phyloP scores from a whole-genome alignment of 92 coral and sea anemone genomes.

The Actinernus sp. region DNA sequence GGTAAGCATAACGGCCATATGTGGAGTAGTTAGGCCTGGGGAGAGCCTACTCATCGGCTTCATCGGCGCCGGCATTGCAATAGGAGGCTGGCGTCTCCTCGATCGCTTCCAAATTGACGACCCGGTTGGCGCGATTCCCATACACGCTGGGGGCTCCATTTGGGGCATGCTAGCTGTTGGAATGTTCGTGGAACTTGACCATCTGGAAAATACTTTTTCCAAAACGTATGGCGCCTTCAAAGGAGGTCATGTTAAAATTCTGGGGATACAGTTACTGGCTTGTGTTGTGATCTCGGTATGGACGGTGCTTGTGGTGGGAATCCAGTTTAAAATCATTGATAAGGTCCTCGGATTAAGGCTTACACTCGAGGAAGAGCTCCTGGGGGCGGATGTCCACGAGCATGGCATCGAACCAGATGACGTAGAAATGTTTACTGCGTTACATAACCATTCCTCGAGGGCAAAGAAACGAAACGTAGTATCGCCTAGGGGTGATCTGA shows the following conservation, averaged over 20 bases:
- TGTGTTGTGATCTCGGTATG: slow-evolving; percentile 66
- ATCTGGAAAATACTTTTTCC: slow-evolving; percentile 73
- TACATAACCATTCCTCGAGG: not conserved
- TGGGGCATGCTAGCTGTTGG: slow-evolving; percentile 95
- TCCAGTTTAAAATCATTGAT: slow-evolving; percentile 62
- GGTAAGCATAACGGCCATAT: slow-evolving; percentile 96
- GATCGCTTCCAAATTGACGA: slow-evolving; percentile 77
- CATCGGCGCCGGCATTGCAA: slow-evolving; percentile 79
- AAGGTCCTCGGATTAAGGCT: slow-evolving; percentile 57
- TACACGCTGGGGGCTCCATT: slow-evolving; percentile 87
- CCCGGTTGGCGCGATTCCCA: slow-evolving; percentile 87
- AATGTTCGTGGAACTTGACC: slow-evolving; percentile 83
- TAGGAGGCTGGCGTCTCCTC: slow-evolving; percentile 78
- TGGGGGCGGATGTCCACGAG: slow-evolving; percentile 70
- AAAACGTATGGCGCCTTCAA: slow-evolving; percentile 79
- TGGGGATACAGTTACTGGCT: slow-evolving; percentile 64
- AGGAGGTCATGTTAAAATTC: slow-evolving; percentile 77
- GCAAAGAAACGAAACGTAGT: not conserved
- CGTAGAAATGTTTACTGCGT: not conserved
- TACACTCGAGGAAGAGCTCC: slow-evolving; percentile 56
- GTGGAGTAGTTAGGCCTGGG: slow-evolving; percentile 92
- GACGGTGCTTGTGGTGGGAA: slow-evolving; percentile 49
- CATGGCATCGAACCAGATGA: slow-evolving; percentile 33
- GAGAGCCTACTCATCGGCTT: slow-evolving; percentile 87
- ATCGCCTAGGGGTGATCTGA: too few relatives aligned